Conservation (phyloP, 2,797 vertebrate genomes). For the Pseudomugil gertrudae region DNA sequence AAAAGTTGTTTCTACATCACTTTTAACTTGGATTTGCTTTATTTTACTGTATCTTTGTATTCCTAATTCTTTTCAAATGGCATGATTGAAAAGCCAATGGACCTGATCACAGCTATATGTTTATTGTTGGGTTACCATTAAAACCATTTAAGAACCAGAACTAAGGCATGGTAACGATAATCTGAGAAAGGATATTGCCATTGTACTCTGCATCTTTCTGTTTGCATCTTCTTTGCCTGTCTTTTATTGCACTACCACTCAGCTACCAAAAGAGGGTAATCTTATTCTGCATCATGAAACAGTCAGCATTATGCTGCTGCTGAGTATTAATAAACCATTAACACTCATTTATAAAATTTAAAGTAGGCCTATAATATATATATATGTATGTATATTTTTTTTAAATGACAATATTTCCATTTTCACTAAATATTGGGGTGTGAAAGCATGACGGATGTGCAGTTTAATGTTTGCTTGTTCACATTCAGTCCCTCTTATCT, state of each 20-base stretch:
- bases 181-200: neutral
- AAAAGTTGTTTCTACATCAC: neutral
- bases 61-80: neutral
- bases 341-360: neutral
- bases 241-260: neutral
- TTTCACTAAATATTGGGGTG: neutral
- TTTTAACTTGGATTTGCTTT: neutral
- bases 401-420: neutral
- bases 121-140: neutral
- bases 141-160: neutral
- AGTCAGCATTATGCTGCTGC: neutral
- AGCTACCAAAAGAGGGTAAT: slow-evolving; percentile 45
- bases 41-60: neutral
- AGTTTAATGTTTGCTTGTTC: neutral
- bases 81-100: no score
- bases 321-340: neutral
- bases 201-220: neutral
- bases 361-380: neutral
- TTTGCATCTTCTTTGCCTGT: neutral
- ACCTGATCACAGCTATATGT: no score
- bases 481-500: neutral
- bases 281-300: slow-evolving; percentile 19
- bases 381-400: neutral
- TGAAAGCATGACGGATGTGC: neutral
- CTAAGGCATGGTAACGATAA: neutral